Conservation (phyloP, 2,797 vertebrate genomes). For the Myoxocephalus aenaeus region DNA sequence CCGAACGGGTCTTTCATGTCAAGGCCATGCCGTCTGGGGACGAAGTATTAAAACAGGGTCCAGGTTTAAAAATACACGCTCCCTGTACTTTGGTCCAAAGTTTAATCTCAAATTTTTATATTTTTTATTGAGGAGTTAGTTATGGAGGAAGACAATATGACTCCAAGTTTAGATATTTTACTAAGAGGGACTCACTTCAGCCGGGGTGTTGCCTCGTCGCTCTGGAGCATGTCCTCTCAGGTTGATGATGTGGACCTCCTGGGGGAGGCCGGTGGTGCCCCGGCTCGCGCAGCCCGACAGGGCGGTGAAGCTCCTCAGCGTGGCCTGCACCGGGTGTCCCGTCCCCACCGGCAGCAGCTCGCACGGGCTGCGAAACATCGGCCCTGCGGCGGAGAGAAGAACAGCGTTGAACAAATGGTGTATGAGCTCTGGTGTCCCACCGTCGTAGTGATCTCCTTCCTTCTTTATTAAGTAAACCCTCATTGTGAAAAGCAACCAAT, state of each 20-base stretch:
- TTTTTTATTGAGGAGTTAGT: conserved; percentile 3
- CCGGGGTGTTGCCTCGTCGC: conserved; percentile 61
- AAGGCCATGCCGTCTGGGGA: background rate
- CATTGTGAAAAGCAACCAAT: background rate
- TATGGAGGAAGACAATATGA: background rate
- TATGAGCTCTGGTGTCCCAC: background rate
- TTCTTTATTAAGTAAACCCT: background rate
- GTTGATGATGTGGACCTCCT: conserved; percentile 96
- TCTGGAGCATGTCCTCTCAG: conserved; percentile 84
- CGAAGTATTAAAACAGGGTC: too few species aligned
- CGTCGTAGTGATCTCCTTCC: background rate
- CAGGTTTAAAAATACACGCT: too few species aligned
- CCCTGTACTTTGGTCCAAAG: background rate
- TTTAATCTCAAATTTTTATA: background rate
- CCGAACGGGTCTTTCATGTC: background rate
- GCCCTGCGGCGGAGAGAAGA: conserved; percentile 79
- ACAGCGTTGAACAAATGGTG: background rate
- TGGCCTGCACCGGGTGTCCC: conserved; percentile 92
- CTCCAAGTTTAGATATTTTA: background rate
- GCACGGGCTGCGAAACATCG: conserved; percentile 85
- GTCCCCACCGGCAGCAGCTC: conserved; percentile 87
- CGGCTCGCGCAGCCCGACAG: conserved; percentile 95
- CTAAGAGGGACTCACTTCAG: conserved; percentile 69
- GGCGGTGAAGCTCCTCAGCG: conserved; percentile 90
- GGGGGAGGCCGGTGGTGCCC: conserved; percentile 87